A percentile compares a stretch with the other conserved stretches of the same genome.
These are phyloP conservation scores for Oryzias woworae DNA, from an alignment of 2,113 vertebrate species.

Conservation along the genomic window DNA sequence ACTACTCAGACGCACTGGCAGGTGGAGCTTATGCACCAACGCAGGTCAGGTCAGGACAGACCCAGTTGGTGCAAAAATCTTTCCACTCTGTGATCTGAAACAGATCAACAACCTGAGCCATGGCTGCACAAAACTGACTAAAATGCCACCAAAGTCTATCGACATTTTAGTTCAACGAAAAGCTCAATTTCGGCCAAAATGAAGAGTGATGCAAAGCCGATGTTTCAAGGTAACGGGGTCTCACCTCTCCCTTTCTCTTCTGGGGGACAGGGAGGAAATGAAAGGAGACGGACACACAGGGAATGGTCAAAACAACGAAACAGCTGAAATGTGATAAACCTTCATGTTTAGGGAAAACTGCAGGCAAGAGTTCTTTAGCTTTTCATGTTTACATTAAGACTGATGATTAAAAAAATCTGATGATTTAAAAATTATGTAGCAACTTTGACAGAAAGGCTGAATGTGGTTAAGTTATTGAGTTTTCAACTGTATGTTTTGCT, in stretches of 20 bases:
- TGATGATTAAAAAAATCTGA: too few species aligned
- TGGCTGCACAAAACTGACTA: constrained; percentile 36
- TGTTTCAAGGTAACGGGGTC: constrained; percentile 46
- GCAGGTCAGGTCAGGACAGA: not conserved
- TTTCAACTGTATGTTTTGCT: too few species aligned
- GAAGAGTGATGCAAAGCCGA: constrained; percentile 58
- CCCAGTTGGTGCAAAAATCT: not conserved
- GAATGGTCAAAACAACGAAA: constrained; percentile 63
- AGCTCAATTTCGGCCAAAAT: constrained; percentile 53
- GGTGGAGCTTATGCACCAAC: constrained; percentile 11
- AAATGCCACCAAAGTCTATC: constrained; percentile 39
- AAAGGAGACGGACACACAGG: constrained; percentile 60
- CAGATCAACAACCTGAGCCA: not conserved
- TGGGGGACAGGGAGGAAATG: constrained; percentile 49
- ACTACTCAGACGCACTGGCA: not conserved
- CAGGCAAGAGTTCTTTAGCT: too few species aligned
- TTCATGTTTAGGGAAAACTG: too few species aligned
- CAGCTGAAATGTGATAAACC: too few species aligned
- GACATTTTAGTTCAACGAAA: constrained; percentile 63
- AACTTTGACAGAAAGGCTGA: too few species aligned
- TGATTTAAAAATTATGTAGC: too few species aligned
- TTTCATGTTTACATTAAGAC: too few species aligned
- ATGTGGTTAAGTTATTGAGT: too few species aligned
- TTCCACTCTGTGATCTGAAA: not conserved
- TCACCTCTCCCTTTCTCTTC: constrained; percentile 73